These are phyloP conservation scores for Chiloscyllium punctatum DNA, from an alignment of 2,797 vertebrate genomes.

Conservation along the genomic window DNA sequence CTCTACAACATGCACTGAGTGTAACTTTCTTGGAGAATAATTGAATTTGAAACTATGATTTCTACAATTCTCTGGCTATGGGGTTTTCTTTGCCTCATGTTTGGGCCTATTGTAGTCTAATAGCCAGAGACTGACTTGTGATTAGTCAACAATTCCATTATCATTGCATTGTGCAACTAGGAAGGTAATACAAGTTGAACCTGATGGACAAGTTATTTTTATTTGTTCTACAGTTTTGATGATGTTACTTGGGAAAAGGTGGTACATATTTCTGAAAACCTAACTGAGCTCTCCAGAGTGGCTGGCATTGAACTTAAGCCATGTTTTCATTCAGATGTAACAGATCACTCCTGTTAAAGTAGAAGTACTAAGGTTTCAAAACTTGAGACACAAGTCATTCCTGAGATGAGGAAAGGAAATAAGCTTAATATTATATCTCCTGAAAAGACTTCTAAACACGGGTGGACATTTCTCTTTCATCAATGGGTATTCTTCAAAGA, in stretches of 20 bases:
- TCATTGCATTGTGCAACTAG: background rate
- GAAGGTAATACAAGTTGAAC: background rate
- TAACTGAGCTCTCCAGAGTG: background rate
- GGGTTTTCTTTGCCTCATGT: background rate
- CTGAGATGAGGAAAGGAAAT: background rate
- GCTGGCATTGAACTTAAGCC: background rate
- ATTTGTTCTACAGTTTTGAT: background rate
- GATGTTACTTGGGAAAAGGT: background rate
- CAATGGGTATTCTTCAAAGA: background rate
- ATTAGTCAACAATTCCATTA: background rate
- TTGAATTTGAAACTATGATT: background rate
- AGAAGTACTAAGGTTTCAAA: background rate
- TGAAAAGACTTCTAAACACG: background rate
- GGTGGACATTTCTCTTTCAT: background rate
- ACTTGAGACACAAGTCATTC: background rate
- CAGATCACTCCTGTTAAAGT: background rate
- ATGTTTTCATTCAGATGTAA: background rate
- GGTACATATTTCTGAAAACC: background rate
- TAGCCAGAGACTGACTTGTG: background rate
- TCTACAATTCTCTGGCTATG: background rate
- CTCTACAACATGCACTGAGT: background rate
- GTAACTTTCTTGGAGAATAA: background rate
- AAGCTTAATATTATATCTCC: background rate
- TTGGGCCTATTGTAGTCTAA: background rate
- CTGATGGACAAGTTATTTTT: background rate